Percentiles rank a stretch among this genome's conserved stretches.
Conservation (phyloP, 2,113 vertebrate genomes). For the Origma solitaria region DNA sequence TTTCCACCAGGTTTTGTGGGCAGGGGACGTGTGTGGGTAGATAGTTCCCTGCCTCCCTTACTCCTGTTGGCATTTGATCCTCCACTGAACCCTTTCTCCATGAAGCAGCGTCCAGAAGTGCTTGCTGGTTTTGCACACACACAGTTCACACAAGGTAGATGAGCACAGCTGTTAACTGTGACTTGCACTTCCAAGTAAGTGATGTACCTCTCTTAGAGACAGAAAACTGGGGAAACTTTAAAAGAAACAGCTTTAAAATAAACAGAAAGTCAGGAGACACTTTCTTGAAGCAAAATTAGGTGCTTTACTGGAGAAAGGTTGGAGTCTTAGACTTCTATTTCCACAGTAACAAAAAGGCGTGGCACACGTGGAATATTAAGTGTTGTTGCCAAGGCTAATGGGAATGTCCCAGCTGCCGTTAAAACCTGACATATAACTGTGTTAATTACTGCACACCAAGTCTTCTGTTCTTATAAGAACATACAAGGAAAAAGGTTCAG, state of each 20-base stretch:
- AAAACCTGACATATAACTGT: neutral
- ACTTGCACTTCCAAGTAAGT: neutral
- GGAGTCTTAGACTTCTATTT: neutral
- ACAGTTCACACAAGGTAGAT: rapidly evolving
- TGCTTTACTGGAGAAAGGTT: neutral
- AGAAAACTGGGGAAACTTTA: neutral
- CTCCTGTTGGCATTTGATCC: neutral
- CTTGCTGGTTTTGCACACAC: rapidly evolving
- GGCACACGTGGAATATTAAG: neutral
- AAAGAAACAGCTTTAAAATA: neutral
- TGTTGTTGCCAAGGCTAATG: neutral
- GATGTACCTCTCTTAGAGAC: neutral
- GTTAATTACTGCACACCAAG: neutral
- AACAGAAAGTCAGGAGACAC: neutral
- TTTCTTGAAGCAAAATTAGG: neutral
- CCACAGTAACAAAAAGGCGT: neutral
- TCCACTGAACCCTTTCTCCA: neutral
- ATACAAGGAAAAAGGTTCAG: neutral
- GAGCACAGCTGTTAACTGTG: neutral
- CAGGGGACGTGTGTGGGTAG: neutral
- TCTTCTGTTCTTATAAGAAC: neutral
- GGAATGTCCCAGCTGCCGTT: neutral
- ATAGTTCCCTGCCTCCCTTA: neutral
- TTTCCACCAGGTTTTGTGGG: neutral
- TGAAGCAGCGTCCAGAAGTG: rapidly evolving